Conservation (phyloP, 2,797 vertebrate species). For the Arctocebus calabarensis region DNA sequence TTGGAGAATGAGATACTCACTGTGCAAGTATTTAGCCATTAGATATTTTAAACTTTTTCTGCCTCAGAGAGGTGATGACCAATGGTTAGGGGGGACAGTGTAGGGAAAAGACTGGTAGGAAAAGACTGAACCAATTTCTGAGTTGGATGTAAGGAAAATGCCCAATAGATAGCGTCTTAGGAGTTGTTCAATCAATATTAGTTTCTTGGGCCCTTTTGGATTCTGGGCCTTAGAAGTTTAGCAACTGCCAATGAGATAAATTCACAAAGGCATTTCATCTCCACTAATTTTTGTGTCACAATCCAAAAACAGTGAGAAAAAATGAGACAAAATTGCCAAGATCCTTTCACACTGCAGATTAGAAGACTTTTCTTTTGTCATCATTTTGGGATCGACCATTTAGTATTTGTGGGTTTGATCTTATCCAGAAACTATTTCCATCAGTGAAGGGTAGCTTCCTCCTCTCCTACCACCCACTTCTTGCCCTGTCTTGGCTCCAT, state of each 20-base stretch:
- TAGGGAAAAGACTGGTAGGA: neutral
- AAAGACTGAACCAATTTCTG: neutral
- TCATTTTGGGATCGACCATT: neutral
- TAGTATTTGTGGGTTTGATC: neutral
- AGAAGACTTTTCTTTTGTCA: neutral
- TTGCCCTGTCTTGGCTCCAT: neutral
- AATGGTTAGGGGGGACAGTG: neutral
- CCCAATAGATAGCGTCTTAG: neutral
- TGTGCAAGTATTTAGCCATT: neutral
- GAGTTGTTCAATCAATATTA: neutral
- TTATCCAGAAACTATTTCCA: slow-evolving; percentile 50
- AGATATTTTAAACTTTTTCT: neutral
- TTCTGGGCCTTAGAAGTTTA: neutral
- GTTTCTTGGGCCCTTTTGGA: neutral
- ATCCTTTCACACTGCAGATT: neutral
- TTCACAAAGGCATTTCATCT: neutral
- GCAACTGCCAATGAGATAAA: neutral
- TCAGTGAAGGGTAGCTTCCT: slow-evolving; percentile 27
- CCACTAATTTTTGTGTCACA: neutral
- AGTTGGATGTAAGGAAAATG: neutral
- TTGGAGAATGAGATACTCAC: neutral
- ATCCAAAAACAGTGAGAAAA: slow-evolving; percentile 38
- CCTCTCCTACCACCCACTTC: slow-evolving; percentile 20
- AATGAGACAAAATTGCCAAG: neutral
- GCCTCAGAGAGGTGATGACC: neutral